Evolutionary conservation across 2,113 vertebrate genomes (phyloP), one percentile per base, ranked within the genome.

Genomic region (Arothron firmamentum): DNA sequence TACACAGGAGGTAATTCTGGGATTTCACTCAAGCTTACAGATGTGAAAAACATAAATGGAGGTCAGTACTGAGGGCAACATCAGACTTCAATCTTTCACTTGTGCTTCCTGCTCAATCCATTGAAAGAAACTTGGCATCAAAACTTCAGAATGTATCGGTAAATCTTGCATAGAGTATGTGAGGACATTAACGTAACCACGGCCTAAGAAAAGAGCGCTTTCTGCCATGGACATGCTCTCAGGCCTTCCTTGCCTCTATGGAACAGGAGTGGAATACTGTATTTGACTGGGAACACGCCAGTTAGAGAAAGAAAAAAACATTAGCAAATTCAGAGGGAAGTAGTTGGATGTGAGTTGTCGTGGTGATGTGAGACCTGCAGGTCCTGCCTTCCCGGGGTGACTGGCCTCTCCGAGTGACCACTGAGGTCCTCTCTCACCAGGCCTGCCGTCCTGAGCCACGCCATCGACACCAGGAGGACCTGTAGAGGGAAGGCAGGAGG

Each of bases 391-490:
- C 0, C 97, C 96, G 0, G 96, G 93, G 11, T 56, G 77, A 0
- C 96, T 95, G 0, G 88, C 78, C 50, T 91, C 82, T 45, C 96
- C 96, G 0, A 92, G 87, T 4, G 84, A n/a, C 1, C 95, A 96
- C 20, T 93, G 92, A 9, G 90, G 45, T 10, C 97, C 97, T 70
- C 92, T 77, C 48, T 96, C 95, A 0, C 96, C 97, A 0, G 87
- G 88, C 19, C 91, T 92, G 51, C 97, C 97, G 0, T 96, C 90
- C 16, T 88, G 77, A 0, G 94, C 92, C 1, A 93, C 92, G 0
- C 94, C 96, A 0, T 96, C 92, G 3, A 90, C 65, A 42, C 96
- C 97, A 0, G 92, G 90, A 58, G 91, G 91, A 87, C 97, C 97
- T 99, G 81, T 15, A 16, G n/a, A 56, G 0, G 42, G 9, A 38